Evolutionary conservation across 2,888 invertebrate genomes (phyloP), one percentile per base, ranked within the genome.

Genomic region (Luperina testacea): DNA sequence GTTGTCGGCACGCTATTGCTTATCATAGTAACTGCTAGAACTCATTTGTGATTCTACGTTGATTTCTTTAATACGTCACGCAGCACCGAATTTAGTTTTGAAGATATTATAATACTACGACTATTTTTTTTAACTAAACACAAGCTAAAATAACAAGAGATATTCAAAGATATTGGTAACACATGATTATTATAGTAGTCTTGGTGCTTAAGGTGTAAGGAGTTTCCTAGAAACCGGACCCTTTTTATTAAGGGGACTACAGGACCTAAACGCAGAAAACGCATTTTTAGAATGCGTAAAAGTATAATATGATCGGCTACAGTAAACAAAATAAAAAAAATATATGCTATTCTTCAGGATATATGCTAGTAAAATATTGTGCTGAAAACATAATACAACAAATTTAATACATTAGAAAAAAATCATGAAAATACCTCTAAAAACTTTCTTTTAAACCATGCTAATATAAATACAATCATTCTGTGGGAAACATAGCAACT

Each of bases 1-100:
- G 72, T 67, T 84, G 85, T 81, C 77, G 59, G 68, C 84, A 85
- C 84, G 81, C 81, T 59, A 72, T 57, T 32, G 38, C 42, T 76
- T 80, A 76, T 80, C 81, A 67, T 53, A 63, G 24, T 61, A 13
- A 65, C 67, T 63, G 59, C 57, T 32, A 38, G 17, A 70, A 59
- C 45, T 24, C 42, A 67, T 82, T 83, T 59, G 73, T 61, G 24
- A 48, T 48, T 42, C 61, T 73, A 71, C 15, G 48, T 75, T 81
- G 32, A 24, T 68, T 80, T n/a, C n/a, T 38, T n/a, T 9, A 32
- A 53, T 9, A 53, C 32, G 32, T 71, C 38, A 63, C 70, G 61
- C 70, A 70, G 24, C 32, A 38, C 17, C 11, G n/a, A 38, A 38
- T 38, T 17, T 2, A 13, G 13, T 70, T 38, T 32, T 51, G 13